Conservation (phyloP, 1,140 invertebrate genomes). For the Ectropis grisescens region DNA sequence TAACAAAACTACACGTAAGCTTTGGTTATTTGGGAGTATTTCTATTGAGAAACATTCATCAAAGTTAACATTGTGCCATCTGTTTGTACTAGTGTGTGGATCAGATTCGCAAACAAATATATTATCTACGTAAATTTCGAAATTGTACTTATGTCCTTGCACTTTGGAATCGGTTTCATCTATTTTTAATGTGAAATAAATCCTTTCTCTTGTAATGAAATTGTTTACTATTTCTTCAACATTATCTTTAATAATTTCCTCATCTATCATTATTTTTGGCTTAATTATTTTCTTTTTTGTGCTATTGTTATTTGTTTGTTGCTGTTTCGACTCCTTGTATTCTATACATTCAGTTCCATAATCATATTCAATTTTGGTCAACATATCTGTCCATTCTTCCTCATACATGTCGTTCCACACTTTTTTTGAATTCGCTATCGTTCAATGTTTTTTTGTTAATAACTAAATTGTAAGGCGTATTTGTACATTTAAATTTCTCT, state of each 20-base stretch:
- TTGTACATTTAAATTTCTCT: conserved; percentile 21
- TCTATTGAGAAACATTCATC: conserved; percentile 42
- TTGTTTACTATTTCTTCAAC: conserved; percentile 30
- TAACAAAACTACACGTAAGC: conserved; percentile 28
- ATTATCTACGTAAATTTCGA: conserved; percentile 45
- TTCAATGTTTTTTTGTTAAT: conserved; percentile 16
- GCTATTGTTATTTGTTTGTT: conserved; percentile 9
- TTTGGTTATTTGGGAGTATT: conserved; percentile 38
- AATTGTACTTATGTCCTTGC: conserved; percentile 18
- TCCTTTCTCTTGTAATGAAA: conserved; percentile 22
- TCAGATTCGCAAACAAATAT: conserved; percentile 52
- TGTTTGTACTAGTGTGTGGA: conserved; percentile 13
- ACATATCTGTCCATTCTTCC: conserved; percentile 38
- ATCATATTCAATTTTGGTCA: conserved; percentile 46
- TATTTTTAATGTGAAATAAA: conserved; percentile 25
- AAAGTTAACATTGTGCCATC: conserved; percentile 23
- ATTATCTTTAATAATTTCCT: conserved; percentile 31
- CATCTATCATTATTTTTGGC: conserved; percentile 42
- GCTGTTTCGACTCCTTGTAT: conserved; percentile 38
- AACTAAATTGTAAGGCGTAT: conserved; percentile 24
- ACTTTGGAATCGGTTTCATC: conserved; percentile 13
- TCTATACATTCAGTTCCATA: conserved; percentile 39
- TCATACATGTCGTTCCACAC: conserved; percentile 36
- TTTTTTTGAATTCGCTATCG: conserved; percentile 26
- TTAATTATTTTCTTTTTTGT: conserved; percentile 22